Percentiles rank a stretch among this genome's conserved stretches.
phyloP scores from a whole-genome alignment of 1,140 invertebrate species.

The Panagrolaimus sp. region DNA sequence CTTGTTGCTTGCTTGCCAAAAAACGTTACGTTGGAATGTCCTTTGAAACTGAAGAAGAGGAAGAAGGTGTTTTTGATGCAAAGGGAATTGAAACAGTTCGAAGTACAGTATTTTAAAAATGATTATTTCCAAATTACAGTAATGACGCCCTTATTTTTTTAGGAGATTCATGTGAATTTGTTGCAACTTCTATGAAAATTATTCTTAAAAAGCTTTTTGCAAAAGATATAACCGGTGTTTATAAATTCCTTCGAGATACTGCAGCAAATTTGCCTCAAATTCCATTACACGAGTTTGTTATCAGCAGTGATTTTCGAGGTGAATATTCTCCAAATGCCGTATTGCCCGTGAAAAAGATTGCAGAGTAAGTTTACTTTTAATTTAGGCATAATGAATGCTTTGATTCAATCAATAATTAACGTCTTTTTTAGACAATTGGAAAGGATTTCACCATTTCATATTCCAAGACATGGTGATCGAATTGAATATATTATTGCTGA shows the following conservation, averaged over 20 bases:
- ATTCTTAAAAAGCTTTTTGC: constrained; percentile 79
- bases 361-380: constrained; percentile 67
- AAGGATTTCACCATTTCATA: constrained; percentile 74
- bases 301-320: constrained; percentile 83
- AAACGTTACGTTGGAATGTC: constrained; percentile 97
- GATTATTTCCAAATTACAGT: too few relatives aligned
- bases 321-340: constrained; percentile 79
- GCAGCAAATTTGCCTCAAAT: constrained; percentile 76
- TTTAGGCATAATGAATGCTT: constrained; percentile 16
- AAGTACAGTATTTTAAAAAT: too few relatives aligned
- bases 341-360: constrained; percentile 84
- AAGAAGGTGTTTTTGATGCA: constrained; percentile 80
- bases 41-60: constrained; percentile 82
- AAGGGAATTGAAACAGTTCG: constrained; percentile 98
- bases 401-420: too few relatives aligned
- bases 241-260: constrained; percentile 73
- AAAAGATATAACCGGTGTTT: constrained; percentile 72
- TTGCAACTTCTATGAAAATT: constrained; percentile 77
- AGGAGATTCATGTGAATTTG: constrained; percentile 8
- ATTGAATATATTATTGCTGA: constrained; percentile 82
- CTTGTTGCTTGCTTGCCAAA: constrained; percentile 76
- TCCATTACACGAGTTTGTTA: constrained; percentile 75
- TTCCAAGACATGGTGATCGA: constrained; percentile 70
- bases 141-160: too few relatives aligned
- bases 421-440: constrained; percentile 67